A percentile compares a stretch with the other conserved stretches of the same genome.
phyloP scores from a whole-genome alignment of 2,113 vertebrate genomes.

The Micronycteris hirsuta region DNA sequence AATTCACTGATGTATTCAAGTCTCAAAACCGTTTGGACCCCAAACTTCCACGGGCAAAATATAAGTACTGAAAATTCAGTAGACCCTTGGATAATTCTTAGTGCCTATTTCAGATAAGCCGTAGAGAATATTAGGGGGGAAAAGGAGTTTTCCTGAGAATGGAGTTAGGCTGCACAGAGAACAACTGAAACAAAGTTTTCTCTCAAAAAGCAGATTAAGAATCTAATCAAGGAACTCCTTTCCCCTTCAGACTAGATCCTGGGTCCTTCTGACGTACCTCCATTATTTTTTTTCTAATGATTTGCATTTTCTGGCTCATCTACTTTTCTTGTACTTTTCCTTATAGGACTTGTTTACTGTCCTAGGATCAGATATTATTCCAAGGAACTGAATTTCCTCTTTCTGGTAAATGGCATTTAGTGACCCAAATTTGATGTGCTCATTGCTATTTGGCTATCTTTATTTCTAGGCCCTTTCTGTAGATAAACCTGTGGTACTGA shows the following conservation, averaged over 20 bases:
- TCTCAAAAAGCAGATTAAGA: not conserved
- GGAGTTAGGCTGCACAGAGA: not conserved
- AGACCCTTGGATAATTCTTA: not conserved
- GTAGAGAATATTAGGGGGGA: not conserved
- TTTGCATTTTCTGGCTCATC: not conserved
- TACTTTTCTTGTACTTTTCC: not conserved
- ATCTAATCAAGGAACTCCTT: not conserved
- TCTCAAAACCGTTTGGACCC: not conserved
- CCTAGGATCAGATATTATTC: not conserved
- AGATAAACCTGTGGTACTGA: not conserved
- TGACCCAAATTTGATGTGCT: not conserved
- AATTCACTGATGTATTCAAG: not conserved
- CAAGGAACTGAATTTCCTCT: not conserved
- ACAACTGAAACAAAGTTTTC: not conserved
- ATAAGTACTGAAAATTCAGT: not conserved
- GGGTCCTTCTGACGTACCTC: not conserved
- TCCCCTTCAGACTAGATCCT: not conserved
- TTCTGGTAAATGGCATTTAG: not conserved
- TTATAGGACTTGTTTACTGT: not conserved
- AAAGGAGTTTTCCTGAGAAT: not conserved
- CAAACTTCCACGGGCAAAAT: not conserved
- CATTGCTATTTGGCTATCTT: not conserved
- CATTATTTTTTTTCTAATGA: not conserved
- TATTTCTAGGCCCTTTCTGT: not conserved
- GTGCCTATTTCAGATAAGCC: not conserved